Evolutionary conservation across 2,888 invertebrate species (phyloP).

Genomic region (Dione juno): DNA sequence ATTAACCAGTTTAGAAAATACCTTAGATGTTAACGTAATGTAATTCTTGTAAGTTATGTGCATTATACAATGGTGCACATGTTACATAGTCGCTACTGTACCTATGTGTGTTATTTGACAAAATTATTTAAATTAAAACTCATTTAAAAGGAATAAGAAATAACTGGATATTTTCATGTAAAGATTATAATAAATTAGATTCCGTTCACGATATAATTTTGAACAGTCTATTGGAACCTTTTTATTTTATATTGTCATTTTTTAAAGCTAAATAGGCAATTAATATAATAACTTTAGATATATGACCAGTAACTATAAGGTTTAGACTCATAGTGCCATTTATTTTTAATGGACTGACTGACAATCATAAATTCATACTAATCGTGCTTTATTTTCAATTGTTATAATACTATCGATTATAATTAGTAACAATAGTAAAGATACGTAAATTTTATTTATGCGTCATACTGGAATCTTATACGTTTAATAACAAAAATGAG

Average conservation of each 20-base stretch:
- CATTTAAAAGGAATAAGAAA: not conserved
- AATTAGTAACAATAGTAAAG: not conserved
- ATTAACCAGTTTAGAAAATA: conserved; percentile 37
- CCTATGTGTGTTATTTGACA: not conserved
- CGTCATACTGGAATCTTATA: not conserved
- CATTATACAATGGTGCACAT: conserved; percentile 11
- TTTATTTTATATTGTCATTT: not conserved
- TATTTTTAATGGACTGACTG: not conserved
- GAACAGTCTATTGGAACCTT: not conserved
- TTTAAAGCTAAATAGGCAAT: no score
- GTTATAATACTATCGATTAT: not conserved
- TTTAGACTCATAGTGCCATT: not conserved
- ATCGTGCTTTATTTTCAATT: not conserved
- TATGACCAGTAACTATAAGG: not conserved
- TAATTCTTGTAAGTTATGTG: conserved; percentile 25
- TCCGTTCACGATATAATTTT: not conserved
- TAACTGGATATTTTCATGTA: no score
- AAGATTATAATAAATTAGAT: no score
- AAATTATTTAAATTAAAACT: not conserved
- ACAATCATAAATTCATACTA: no score
- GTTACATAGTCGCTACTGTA: not conserved
- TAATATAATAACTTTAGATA: not conserved
- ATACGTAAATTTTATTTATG: not conserved
- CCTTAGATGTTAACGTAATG: conserved; percentile 22
- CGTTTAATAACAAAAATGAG: not conserved